phyloP scores from a whole-genome alignment of 2,113 vertebrate genomes.

The Apodemus speciosus region DNA sequence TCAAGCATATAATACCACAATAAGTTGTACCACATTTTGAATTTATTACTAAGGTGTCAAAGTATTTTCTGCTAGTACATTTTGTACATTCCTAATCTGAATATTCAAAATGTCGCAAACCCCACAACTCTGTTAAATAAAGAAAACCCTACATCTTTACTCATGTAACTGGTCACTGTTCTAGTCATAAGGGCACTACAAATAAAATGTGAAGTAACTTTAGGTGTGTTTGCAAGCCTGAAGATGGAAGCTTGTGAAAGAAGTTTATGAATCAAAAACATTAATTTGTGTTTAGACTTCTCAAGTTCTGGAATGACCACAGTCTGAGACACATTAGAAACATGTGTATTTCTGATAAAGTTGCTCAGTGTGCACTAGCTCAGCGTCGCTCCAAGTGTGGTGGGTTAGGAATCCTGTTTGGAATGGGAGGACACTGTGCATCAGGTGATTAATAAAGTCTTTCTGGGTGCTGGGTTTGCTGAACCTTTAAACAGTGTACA shows the following conservation, averaged over 20 bases:
- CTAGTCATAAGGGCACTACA: not conserved
- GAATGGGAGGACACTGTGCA: not conserved
- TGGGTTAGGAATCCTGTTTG: conserved; percentile 42
- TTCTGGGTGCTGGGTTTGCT: not conserved
- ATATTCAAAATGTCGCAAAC: not conserved
- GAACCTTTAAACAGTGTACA: conserved; percentile 53
- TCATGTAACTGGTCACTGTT: not conserved
- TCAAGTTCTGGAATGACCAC: not conserved
- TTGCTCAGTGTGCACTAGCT: not conserved
- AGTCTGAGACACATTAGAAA: not conserved
- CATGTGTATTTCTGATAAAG: not conserved
- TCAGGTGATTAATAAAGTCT: conserved; percentile 44
- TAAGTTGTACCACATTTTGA: conserved; percentile 5
- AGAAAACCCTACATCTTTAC: not conserved
- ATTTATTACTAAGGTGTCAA: conserved; percentile 26
- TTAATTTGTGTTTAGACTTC: not conserved
- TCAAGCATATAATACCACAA: not conserved
- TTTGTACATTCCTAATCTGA: not conserved
- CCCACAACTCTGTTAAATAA: not conserved
- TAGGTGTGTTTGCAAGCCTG: not conserved
- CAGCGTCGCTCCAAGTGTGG: not conserved
- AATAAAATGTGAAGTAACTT: not conserved
- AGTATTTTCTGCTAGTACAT: not conserved
- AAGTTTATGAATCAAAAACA: not conserved
- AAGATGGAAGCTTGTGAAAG: not conserved